A percentile compares a stretch with the other conserved stretches of the same genome.
phyloP scores from a whole-genome alignment of 53 echinoderm and acorn worm species.

The Mesocentrotus franciscanus region DNA sequence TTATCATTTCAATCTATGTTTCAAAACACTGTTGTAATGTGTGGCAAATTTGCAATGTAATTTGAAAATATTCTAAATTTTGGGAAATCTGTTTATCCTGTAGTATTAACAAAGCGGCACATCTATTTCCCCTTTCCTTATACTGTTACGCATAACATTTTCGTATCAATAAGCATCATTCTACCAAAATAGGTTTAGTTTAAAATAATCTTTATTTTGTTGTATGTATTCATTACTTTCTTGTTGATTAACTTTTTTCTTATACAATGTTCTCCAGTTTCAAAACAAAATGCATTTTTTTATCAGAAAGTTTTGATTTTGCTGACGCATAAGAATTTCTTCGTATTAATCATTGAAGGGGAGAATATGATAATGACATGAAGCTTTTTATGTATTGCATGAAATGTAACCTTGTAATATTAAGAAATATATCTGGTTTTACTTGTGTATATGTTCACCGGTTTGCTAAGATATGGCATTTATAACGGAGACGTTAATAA shows the following conservation, averaged over 20 bases:
- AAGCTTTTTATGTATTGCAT: not conserved
- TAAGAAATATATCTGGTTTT: not conserved
- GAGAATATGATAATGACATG: not conserved
- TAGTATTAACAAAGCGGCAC: not conserved
- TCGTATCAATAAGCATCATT: not conserved
- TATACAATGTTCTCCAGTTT: not conserved
- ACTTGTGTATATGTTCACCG: slow-evolving; percentile 16
- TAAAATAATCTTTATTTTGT: not conserved
- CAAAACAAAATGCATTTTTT: not conserved
- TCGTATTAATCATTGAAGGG: not conserved
- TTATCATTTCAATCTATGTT: not conserved
- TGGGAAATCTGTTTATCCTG: not conserved
- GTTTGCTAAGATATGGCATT: not conserved
- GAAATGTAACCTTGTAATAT: not conserved
- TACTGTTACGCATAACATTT: not conserved
- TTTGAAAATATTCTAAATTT: not conserved
- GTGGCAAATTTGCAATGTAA: not conserved
- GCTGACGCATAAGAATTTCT: not conserved
- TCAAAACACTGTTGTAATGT: not conserved
- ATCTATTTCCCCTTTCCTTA: not conserved
- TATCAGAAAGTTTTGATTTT: not conserved
- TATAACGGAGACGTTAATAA: not conserved
- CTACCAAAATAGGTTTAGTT: not conserved
- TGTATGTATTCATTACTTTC: slow-evolving; percentile 10
- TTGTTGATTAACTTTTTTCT: not conserved